Evolutionary conservation across 2,888 invertebrate species (phyloP).

Genomic region (Arctia plantaginis): DNA sequence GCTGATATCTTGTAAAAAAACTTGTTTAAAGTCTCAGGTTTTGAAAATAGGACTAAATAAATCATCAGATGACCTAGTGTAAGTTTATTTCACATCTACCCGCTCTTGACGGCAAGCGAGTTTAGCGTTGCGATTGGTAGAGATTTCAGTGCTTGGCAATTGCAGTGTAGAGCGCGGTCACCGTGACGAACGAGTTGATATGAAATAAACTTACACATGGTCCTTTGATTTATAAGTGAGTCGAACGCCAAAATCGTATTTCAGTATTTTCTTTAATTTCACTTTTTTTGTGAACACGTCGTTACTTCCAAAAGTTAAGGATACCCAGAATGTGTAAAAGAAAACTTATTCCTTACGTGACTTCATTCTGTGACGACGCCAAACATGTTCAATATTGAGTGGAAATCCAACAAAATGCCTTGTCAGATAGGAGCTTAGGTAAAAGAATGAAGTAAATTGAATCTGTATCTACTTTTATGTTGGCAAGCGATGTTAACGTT

Average conservation of each 20-base stretch:
- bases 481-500: not conserved
- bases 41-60: not conserved
- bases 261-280: not conserved
- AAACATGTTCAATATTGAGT: constrained; percentile 49
- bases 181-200: too few species aligned
- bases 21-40: not conserved
- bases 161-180: too few species aligned
- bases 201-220: too few species aligned
- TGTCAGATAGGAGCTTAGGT: constrained; percentile 39
- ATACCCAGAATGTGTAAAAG: constrained; percentile 30
- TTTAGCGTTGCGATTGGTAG: too few species aligned
- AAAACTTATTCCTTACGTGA: constrained; percentile 54
- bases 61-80: not conserved
- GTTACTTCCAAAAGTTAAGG: constrained; percentile 31
- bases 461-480: constrained; percentile 34
- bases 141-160: too few species aligned
- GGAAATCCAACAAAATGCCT: constrained; percentile 43
- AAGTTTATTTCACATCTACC: too few species aligned
- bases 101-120: too few species aligned
- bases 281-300: constrained; percentile 15
- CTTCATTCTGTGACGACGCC: constrained; percentile 37
- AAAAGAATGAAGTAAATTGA: constrained; percentile 42
- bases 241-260: not conserved
- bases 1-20: not conserved
- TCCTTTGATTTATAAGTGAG: too few species aligned